Conservation (phyloP, 2,888 invertebrate species). For the Macrosiphum euphorbiae region DNA sequence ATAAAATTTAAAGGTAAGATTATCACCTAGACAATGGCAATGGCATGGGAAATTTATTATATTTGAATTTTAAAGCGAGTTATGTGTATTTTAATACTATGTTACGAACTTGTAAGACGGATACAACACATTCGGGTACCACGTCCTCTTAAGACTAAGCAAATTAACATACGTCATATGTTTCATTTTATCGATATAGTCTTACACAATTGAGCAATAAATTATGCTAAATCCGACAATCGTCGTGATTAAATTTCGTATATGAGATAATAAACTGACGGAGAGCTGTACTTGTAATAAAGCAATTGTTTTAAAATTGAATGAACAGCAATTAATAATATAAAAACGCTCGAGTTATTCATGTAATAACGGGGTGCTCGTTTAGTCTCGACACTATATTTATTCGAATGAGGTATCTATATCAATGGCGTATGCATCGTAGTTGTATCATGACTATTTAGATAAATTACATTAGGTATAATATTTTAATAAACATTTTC, state of each 20-base stretch:
- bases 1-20: too few species aligned
- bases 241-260: too few species aligned
- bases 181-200: background rate
- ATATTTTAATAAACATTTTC: background rate
- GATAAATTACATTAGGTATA: background rate
- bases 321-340: background rate
- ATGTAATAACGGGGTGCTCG: too few species aligned
- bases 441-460: background rate
- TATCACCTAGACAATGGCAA: too few species aligned
- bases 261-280: background rate
- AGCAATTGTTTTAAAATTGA: background rate
- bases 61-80: too few species aligned
- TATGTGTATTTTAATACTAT: too few species aligned
- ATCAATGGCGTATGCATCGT: background rate
- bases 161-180: constrained; percentile 16
- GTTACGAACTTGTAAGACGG: too few species aligned
- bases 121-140: too few species aligned
- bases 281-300: background rate
- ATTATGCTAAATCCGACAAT: constrained; percentile 32
- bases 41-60: too few species aligned
- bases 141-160: constrained; percentile 1
- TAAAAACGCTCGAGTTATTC: too few species aligned
- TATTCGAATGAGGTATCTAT: background rate
- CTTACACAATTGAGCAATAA: constrained; percentile 11
- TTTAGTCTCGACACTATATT: background rate